Base-by-base conservation (phyloP, 2,113 vertebrate species). In the Phylloscopus trochilus region DNA sequence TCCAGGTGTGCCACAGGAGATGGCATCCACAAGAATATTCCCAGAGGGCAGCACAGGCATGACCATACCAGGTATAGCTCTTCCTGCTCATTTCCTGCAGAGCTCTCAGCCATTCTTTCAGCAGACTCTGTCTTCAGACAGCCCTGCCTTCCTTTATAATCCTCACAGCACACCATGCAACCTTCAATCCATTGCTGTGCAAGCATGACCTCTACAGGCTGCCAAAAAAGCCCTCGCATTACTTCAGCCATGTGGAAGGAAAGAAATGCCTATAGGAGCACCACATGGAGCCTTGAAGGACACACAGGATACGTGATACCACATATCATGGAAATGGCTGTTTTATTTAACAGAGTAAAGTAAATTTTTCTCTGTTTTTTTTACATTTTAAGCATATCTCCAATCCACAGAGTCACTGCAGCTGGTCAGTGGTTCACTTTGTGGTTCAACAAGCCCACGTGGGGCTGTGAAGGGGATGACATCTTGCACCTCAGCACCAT, bases 381-480 rank as follows among this genome's bases (percentile, higher is more conserved):
- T n/a, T n/a, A n/a, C n/a, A 19, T n/a, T 69, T 47, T n/a, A 35
- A 77, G 24, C 17, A 6, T 27, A n/a, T 3, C 37, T 56, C 17
- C 13, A n/a, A 22, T 11, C 30, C 11, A 24, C 33, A 27, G 10
- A 56, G 6, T 11, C 10, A 12, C 11, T 77, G 53, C 33, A 56
- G 22, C 14, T 77, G 31, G 35, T 77, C 39, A 53, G 4, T 33
- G 4, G 26, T 76, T 68, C 28, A 39, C 9, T 35, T 5, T 14
- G 21, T 0, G 8, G 30, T 53, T 64, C 44, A 74, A 5, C 15
- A 12, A 59, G 43, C 8, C 4, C 10, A 5, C 0, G 0, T 23
- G 6, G 12, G n/a, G 15, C 24, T 81, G 27, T 27, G 35, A 55
- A 52, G 4, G 3, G 39, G 26, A 51, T 69, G 26, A 37, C 22